phyloP scores from a whole-genome alignment of 2,797 vertebrate genomes.

The Scarus forsteni region DNA sequence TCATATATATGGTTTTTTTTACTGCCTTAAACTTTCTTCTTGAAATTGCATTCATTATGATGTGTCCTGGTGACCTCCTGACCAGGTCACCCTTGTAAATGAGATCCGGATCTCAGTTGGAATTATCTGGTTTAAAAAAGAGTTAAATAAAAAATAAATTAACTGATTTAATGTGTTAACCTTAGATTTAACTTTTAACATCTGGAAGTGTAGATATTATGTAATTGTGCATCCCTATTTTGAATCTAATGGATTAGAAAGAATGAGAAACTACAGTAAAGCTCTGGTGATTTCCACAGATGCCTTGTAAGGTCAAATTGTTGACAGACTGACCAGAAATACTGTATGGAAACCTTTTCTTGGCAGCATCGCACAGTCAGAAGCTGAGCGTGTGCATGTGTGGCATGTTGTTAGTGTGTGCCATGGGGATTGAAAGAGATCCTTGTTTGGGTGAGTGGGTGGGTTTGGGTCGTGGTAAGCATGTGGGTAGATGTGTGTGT shows the following conservation, averaged over 20 bases:
- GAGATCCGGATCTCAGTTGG: too few relatives aligned
- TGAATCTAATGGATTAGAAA: not conserved
- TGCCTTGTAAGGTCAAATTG: conserved; percentile 20
- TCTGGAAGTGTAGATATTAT: too few relatives aligned
- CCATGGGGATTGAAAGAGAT: conserved; percentile 73
- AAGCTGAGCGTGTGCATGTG: conserved; percentile 19
- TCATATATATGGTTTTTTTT: too few relatives aligned
- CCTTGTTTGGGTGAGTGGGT: conserved; percentile 75
- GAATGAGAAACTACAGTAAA: not conserved
- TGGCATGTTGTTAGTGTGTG: conserved; percentile 51
- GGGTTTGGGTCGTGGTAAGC: conserved; percentile 58
- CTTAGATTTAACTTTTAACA: too few relatives aligned
- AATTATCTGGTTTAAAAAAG: too few relatives aligned
- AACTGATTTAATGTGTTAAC: too few relatives aligned
- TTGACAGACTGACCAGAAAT: conserved; percentile 34
- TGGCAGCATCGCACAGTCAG: conserved; percentile 14
- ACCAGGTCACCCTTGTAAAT: too few relatives aligned
- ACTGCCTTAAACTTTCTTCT: too few relatives aligned
- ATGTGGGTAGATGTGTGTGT: conserved; percentile 43
- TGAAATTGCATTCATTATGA: too few relatives aligned
- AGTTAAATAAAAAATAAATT: too few relatives aligned
- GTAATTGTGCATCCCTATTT: too few relatives aligned
- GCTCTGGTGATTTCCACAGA: not conserved
- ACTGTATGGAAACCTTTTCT: conserved; percentile 20
- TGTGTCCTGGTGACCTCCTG: too few relatives aligned